Percentiles rank a stretch among this genome's conserved stretches.
phyloP scores from a whole-genome alignment of 1,140 invertebrate genomes.

The Drosophila pruinosa region DNA sequence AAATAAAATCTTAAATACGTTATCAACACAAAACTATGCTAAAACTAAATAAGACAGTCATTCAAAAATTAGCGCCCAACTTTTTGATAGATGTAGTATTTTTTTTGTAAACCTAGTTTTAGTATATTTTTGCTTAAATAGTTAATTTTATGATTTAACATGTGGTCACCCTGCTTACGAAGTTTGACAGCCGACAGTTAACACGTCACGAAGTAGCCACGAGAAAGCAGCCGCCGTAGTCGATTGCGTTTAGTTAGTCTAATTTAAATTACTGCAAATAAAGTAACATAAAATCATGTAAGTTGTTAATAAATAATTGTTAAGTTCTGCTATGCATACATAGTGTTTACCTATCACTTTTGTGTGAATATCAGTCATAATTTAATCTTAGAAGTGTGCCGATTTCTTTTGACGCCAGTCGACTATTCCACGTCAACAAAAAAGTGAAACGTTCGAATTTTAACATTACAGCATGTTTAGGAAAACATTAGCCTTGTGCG shows the following conservation, averaged over 20 bases:
- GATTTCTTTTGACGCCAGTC: constrained; percentile 6
- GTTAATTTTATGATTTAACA: not conserved
- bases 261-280: constrained; percentile 32
- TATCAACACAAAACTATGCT: too few relatives aligned
- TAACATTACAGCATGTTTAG: constrained; percentile 68
- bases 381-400: not conserved
- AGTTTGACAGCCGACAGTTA: constrained; percentile 66
- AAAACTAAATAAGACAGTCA: too few relatives aligned
- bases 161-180: constrained; percentile 11
- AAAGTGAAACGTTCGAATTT: constrained; percentile 53
- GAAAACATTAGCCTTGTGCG: constrained; percentile 56
- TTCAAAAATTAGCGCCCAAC: too few relatives aligned
- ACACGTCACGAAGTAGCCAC: constrained; percentile 74
- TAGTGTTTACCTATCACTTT: not conserved
- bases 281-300: constrained; percentile 55
- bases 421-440: constrained; percentile 78
- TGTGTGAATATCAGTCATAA: constrained; percentile 9
- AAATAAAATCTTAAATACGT: too few relatives aligned
- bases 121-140: not conserved
- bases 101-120: not conserved
- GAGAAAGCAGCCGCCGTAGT: constrained; percentile 58
- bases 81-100: not conserved
- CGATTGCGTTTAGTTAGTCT: constrained; percentile 38
- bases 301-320: constrained; percentile 36
- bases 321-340: not conserved